phyloP scores from a whole-genome alignment of 2,888 invertebrate species.

The Coremacera marginata region DNA sequence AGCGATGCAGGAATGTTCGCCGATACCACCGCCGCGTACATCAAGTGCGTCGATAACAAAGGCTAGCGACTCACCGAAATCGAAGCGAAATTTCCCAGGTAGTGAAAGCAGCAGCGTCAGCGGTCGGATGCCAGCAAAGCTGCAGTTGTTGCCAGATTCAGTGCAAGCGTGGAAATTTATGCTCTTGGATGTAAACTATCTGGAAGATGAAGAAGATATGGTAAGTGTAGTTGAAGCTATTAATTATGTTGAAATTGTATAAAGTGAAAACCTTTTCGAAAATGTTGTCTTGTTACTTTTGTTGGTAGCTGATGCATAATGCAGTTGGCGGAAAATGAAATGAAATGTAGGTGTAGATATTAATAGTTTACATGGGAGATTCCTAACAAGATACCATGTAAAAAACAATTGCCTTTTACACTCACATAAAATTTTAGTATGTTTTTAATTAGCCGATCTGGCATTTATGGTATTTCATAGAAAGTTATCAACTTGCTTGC shows the following conservation, averaged over 20 bases:
- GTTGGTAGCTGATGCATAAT: not conserved
- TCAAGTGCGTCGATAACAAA: slow-evolving; percentile 34
- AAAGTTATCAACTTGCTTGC: no score
- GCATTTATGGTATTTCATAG: no score
- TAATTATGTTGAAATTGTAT: not conserved
- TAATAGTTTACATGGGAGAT: no score
- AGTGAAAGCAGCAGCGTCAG: slow-evolving; percentile 40
- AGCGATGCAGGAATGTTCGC: slow-evolving; percentile 44
- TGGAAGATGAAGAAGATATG: slow-evolving; percentile 70
- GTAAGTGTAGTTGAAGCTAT: slow-evolving; percentile 55
- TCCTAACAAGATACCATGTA: no score
- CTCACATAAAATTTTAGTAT: no score
- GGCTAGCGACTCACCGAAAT: not conserved
- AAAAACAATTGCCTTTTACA: no score
- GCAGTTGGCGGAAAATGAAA: not conserved
- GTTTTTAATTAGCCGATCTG: no score
- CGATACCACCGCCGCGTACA: slow-evolving; percentile 50
- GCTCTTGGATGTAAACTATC: slow-evolving; percentile 62
- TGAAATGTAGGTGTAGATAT: no score
- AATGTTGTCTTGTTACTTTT: not conserved
- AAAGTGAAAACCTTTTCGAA: not conserved
- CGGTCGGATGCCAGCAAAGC: slow-evolving; percentile 41
- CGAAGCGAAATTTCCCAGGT: slow-evolving; percentile 5
- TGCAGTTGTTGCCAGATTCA: slow-evolving; percentile 55
- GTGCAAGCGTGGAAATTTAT: slow-evolving; percentile 67